Evolutionary conservation across 1,140 invertebrate genomes (phyloP), one percentile per base, ranked within the genome.

Genomic region (Aphelenchoides fujianensis): DNA sequence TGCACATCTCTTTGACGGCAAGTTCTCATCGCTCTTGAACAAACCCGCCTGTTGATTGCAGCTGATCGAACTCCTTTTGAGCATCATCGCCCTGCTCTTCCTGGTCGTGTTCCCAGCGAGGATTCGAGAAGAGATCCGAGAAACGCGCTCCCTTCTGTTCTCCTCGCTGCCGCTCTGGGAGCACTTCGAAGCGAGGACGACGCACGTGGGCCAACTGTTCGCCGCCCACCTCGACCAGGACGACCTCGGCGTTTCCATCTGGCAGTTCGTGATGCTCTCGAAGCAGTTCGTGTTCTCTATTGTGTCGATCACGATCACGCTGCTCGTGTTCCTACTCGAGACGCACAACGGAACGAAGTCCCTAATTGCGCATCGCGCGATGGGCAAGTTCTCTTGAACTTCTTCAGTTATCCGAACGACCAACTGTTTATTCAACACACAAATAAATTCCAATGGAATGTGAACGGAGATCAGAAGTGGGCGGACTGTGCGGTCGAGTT

Each of bases 301-400:
- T 19, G 55, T 59, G 12, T 59, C 55, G 55, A 59, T 59, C 23
- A 59, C 55, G 5, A 7, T 59, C 12, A 59, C 55, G 5, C 19
- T 59, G 28, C 23, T 59, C 27, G 23, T 59, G 34, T 59, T 59
- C 55, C 19, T 59, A 5, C 5, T 59, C 5, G 55, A 59, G 19
- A 59, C 55, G 34, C 55, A 59, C 12, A 59, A 59, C 55, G 55
- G 55, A 23, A 59, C 5, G 27, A 59, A 59, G 55, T 30, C 55
- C 28, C 34, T 59, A 32, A 32, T 23, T 7, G 55, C 23, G 55
- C 55, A 59, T 59, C 5, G 23, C 27, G 55, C 55, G 5, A 59
- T 59, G 41, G 41, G 5, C 55, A 59, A 59, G 34, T 19, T 59
- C 7, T 5, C 27, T 59, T 59, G 7, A 19, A 59, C 12, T 23